Evolutionary conservation across 2,113 vertebrate species (phyloP).

Genomic region (Corythornis vintsioides): DNA sequence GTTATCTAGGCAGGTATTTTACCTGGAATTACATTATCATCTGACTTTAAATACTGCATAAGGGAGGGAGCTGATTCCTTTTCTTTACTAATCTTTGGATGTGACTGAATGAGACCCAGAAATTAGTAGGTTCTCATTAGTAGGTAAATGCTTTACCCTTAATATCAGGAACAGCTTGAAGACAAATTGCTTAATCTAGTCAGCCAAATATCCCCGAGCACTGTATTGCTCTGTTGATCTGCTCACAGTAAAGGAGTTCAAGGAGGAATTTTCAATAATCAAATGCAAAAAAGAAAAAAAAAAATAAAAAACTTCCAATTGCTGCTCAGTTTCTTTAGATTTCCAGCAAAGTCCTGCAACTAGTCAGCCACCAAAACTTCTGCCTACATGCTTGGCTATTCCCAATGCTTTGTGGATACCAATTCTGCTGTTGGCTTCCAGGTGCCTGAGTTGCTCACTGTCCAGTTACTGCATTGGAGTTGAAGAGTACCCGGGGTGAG

Average conservation of each 20-base stretch:
- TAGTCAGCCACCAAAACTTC: neutral
- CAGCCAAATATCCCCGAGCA: rapidly evolving
- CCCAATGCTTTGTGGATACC: neutral
- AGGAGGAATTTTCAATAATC: neutral
- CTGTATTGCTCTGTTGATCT: neutral
- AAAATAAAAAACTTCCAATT: neutral
- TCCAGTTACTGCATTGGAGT: neutral
- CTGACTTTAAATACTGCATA: neutral
- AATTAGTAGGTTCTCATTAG: neutral
- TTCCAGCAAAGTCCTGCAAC: neutral
- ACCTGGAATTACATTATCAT: slow-evolving; percentile 16
- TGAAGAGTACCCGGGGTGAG: neutral
- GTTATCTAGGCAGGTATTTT: slow-evolving; percentile 53
- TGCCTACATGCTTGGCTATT: neutral
- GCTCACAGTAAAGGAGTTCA: neutral
- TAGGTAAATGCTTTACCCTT: neutral
- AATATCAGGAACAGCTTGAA: neutral
- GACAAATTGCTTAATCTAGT: neutral
- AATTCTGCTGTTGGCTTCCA: neutral
- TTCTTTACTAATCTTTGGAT: neutral
- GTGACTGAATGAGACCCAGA: neutral
- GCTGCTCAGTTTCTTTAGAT: neutral
- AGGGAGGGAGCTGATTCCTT: neutral
- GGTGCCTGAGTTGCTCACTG: neutral
- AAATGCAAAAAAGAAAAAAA: neutral